Evolutionary conservation across 2,113 vertebrate genomes (phyloP), one percentile per base, ranked within the genome.

Genomic region (Artemisiospiza belli): DNA sequence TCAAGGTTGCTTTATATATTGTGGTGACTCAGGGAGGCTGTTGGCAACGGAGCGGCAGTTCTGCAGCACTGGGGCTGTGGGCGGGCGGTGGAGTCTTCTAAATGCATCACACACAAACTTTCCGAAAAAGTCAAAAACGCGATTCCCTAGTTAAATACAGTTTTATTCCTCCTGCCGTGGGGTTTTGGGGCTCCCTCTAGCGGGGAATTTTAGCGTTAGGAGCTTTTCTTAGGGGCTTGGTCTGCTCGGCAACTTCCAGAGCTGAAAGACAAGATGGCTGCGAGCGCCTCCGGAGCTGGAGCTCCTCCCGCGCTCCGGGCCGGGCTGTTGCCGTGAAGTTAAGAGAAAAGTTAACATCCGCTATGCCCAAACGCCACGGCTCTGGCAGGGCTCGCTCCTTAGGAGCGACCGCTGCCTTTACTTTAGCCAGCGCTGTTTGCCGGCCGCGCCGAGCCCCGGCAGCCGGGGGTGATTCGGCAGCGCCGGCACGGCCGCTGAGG

Each of bases 211-310:
- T 3, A 35, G 28, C 47, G 6, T 5, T 8, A 1, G 7, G 70
- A 64, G 52, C 16, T 74, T 70, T 25, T 10, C 55, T 22, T 8
- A 6, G 1, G 33, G 91, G 74, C 15, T 67, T 5, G 33, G 31
- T 14, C 47, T 8, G 9, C 51, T 25, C 31, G 47, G 35, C 9
- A 43, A 74, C 64, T 15, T 79, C 15, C n/a, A 8, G 55, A 6
- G 77, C 89, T 35, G 90, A 64, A n/a, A 69, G 41, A 90, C 97
- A 98, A 98, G 91, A 98, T 98, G 98, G 98, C 97, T 44, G 62
- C 39, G 33, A 13, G 28, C 43, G 39, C 58, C 54, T 39, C 17
- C 3, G 0, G 52, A 3, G 86, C 66, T 49, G 24, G 57, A 78
- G 87, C 35, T 27, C 58, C 52, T 14, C 16, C 39, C 46, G 55